phyloP scores from a whole-genome alignment of 1,140 invertebrate species.

The Cherax quadricarinatus region DNA sequence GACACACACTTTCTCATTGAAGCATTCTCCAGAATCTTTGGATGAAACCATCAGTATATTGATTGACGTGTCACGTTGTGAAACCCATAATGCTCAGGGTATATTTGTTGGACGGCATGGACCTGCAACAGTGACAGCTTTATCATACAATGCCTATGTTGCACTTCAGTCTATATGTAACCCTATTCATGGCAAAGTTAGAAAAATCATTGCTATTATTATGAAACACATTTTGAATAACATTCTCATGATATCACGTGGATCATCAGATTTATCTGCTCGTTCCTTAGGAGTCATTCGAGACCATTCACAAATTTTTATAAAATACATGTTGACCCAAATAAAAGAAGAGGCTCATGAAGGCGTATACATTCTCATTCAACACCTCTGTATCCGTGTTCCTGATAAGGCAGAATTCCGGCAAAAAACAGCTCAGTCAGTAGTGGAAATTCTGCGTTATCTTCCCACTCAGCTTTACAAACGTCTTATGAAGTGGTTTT shows the following conservation, averaged over 20 bases:
- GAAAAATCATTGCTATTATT: conserved; percentile 77
- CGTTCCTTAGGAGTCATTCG: conserved; percentile 77
- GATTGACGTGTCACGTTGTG: conserved; percentile 78
- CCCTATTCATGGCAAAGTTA: conserved; percentile 78
- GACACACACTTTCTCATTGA: conserved; percentile 78
- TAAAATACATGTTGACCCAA: conserved; percentile 77
- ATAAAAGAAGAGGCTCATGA: conserved; percentile 76
- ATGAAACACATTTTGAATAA: conserved; percentile 78
- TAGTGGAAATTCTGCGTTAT: conserved; percentile 78
- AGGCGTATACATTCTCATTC: conserved; percentile 79
- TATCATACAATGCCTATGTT: conserved; percentile 78
- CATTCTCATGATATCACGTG: conserved; percentile 77
- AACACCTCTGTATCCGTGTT: conserved; percentile 80
- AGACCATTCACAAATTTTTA: conserved; percentile 79
- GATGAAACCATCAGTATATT: conserved; percentile 78
- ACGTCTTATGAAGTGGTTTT: conserved; percentile 79
- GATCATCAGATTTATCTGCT: conserved; percentile 76
- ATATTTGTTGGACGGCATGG: conserved; percentile 70
- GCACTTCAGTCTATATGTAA: conserved; percentile 78
- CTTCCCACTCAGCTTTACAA: conserved; percentile 72
- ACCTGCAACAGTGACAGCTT: conserved; percentile 74
- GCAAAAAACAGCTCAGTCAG: conserved; percentile 78
- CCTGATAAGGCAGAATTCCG: conserved; percentile 81
- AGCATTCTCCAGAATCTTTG: conserved; percentile 78
- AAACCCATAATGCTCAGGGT: conserved; percentile 75